Evolutionary conservation across 1,140 invertebrate species (phyloP).

Genomic region (Drosophila bipectinata): DNA sequence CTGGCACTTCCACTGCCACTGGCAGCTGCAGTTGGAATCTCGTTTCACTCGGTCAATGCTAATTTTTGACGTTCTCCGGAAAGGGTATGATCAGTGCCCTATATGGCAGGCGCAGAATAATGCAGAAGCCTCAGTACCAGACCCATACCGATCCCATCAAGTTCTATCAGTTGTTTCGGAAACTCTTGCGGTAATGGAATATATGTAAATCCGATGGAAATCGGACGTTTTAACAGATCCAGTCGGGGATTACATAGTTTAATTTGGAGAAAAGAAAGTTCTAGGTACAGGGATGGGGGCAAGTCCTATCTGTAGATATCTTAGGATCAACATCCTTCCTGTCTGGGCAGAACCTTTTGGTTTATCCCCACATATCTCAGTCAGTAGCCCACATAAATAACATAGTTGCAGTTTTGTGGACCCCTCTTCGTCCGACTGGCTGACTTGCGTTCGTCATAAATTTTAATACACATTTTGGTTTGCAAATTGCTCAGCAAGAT

Average conservation of each 20-base stretch:
- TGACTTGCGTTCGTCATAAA: conserved; percentile 76
- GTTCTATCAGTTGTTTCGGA: conserved; percentile 23
- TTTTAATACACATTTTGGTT: conserved; percentile 82
- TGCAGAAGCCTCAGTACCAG: conserved; percentile 6
- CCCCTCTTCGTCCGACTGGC: conserved; percentile 36
- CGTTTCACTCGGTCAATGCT: conserved; percentile 40
- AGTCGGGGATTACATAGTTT: neutral
- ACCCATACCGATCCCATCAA: conserved; percentile 1
- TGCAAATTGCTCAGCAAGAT: conserved; percentile 77
- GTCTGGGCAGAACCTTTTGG: conserved; percentile 15
- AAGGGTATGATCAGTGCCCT: conserved; percentile 46
- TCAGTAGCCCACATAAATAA: conserved; percentile 48
- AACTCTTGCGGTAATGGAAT: conserved; percentile 49
- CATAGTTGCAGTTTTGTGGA: conserved; percentile 44
- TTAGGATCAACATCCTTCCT: conserved; percentile 1
- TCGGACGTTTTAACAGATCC: conserved; percentile 33
- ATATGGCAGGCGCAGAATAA: conserved; percentile 42
- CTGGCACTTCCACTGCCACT: conserved; percentile 14
- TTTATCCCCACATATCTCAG: conserved; percentile 29
- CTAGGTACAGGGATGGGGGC: no score
- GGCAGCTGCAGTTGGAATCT: conserved; percentile 18
- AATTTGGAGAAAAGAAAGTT: neutral
- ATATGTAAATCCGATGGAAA: conserved; percentile 48
- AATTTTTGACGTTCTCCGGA: conserved; percentile 50
- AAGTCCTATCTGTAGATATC: no score